phyloP scores from a whole-genome alignment of 1,140 invertebrate genomes.

The Dreissena polymorpha region DNA sequence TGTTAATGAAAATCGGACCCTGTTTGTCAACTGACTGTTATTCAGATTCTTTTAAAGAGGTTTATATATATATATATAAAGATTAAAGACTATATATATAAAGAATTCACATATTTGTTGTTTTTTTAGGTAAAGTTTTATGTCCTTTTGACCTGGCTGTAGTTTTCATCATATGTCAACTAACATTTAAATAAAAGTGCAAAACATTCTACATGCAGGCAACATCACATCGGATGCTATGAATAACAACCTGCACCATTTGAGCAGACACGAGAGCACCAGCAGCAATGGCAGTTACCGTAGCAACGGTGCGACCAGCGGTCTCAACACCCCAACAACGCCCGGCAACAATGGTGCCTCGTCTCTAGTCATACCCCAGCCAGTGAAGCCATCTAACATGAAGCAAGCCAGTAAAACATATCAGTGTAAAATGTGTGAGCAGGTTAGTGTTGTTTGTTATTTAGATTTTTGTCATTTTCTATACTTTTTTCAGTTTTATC shows the following conservation, averaged over 20 bases:
- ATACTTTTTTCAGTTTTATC: no score
- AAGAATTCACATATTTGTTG: no score
- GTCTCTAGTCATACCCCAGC: conserved; percentile 92
- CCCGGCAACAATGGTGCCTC: conserved; percentile 60
- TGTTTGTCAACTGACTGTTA: no score
- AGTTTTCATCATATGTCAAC: no score
- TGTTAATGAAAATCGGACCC: no score
- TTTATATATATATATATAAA: no score
- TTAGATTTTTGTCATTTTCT: no score
- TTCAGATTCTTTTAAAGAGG: no score
- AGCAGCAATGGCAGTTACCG: conserved; percentile 63
- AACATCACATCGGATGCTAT: conserved; percentile 50
- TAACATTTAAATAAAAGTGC: no score
- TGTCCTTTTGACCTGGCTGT: no score
- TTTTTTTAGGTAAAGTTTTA: no score
- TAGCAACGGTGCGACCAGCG: conserved; percentile 46
- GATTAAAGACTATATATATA: no score
- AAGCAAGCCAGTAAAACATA: conserved; percentile 81
- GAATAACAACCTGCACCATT: conserved; percentile 52
- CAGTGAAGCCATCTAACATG: conserved; percentile 86
- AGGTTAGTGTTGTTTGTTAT: conserved; percentile 85
- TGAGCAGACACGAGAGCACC: conserved; percentile 63
- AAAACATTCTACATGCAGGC: conserved; percentile 26
- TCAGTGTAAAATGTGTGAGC: conserved; percentile 99
- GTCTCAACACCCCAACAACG: conserved; percentile 64